Evolutionary conservation across 2,888 invertebrate genomes (phyloP).

Genomic region (Cryptosula pallasiana): DNA sequence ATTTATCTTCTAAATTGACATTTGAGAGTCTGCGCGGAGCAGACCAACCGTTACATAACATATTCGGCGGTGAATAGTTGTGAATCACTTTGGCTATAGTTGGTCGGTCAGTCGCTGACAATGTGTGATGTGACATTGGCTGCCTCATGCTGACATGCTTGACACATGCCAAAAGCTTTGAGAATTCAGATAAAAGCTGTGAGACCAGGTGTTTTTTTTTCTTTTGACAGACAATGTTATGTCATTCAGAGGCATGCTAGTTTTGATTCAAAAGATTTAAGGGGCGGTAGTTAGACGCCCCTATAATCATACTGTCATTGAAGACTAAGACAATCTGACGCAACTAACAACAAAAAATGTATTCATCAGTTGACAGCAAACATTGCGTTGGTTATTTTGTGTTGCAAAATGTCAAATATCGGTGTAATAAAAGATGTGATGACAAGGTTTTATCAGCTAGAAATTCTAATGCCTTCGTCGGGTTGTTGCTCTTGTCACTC

Average conservation of each 20-base stretch:
- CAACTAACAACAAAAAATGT: background rate
- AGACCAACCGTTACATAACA: too few relatives aligned
- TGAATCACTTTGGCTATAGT: too few relatives aligned
- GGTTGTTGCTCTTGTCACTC: conserved; percentile 4
- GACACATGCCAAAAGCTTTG: background rate
- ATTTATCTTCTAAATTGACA: background rate
- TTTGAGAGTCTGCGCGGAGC: too few relatives aligned
- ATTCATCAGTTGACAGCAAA: background rate
- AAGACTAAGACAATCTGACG: background rate
- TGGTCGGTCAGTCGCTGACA: too few relatives aligned
- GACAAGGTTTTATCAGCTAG: conserved; percentile 18
- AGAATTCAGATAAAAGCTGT: background rate
- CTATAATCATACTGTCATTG: background rate
- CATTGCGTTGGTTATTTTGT: background rate
- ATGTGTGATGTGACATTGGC: too few relatives aligned
- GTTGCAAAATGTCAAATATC: conserved; percentile 9
- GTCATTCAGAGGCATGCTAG: background rate
- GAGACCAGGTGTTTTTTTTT: background rate
- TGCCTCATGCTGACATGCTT: too few relatives aligned
- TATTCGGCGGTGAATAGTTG: too few relatives aligned
- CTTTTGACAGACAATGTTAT: background rate
- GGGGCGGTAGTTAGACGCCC: background rate
- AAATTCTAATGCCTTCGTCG: background rate
- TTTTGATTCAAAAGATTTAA: background rate
- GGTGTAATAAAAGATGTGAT: conserved; percentile 4